Conservation (phyloP, 2,888 invertebrate species). For the Mesorhabditis spiculigera region DNA sequence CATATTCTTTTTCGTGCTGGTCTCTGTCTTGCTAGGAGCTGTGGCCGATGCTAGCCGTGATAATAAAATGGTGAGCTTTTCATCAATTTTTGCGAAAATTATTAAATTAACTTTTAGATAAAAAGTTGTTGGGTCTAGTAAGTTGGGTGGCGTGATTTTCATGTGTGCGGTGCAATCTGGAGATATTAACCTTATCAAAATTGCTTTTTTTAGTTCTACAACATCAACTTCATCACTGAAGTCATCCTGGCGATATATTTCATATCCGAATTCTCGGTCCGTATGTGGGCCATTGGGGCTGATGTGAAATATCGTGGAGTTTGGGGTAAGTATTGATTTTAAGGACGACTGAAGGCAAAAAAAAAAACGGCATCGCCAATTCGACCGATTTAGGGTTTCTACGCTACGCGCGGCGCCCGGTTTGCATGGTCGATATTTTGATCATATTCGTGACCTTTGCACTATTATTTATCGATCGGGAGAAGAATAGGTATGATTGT, state of each 20-base stretch:
- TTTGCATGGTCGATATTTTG: constrained; percentile 41
- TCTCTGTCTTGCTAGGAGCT: constrained; percentile 32
- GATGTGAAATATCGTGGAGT: constrained; percentile 43
- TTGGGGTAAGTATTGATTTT: constrained; percentile 24
- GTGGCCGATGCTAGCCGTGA: constrained; percentile 20
- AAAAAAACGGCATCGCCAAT: neutral
- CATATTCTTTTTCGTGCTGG: constrained; percentile 27
- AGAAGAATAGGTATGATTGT: constrained; percentile 15
- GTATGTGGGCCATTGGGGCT: constrained; percentile 48
- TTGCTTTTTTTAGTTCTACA: constrained; percentile 9
- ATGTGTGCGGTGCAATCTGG: no score
- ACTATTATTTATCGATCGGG: constrained; percentile 30
- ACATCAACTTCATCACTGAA: constrained; percentile 34
- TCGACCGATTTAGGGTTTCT: constrained; percentile 25
- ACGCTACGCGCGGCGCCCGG: constrained; percentile 30
- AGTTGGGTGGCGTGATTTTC: neutral
- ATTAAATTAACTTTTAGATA: neutral
- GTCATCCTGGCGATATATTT: constrained; percentile 42
- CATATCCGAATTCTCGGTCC: constrained; percentile 37
- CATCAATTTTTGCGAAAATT: neutral
- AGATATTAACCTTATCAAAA: neutral
- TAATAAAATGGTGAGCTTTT: constrained; percentile 6
- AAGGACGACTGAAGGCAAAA: constrained; percentile 4
- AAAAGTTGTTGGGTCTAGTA: neutral
- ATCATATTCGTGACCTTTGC: constrained; percentile 43